phyloP scores from a whole-genome alignment of 2,113 vertebrate genomes.

The Dasyprocta punctata region DNA sequence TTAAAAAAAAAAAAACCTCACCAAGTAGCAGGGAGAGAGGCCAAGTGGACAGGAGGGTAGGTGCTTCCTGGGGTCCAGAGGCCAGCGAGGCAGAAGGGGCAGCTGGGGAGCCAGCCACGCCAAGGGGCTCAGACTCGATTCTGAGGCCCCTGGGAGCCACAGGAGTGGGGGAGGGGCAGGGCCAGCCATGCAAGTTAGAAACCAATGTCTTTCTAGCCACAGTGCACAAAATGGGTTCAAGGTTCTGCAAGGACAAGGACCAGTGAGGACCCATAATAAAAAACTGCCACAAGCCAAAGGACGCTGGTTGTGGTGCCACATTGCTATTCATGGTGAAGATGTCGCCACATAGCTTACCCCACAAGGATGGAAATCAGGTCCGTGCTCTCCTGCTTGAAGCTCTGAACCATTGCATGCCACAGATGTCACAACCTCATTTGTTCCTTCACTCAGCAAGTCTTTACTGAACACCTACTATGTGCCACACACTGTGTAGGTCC shows the following conservation, averaged over 20 bases:
- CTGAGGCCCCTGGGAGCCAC: neutral
- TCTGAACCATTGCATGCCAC: neutral
- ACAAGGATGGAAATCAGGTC: neutral
- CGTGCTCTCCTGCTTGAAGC: neutral
- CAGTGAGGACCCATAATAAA: neutral
- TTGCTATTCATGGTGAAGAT: neutral
- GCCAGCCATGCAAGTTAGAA: neutral
- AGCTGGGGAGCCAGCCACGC: neutral
- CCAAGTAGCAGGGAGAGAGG: neutral
- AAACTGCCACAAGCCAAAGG: neutral
- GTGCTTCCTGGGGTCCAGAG: neutral
- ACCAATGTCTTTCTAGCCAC: neutral
- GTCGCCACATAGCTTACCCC: neutral
- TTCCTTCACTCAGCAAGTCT: neutral
- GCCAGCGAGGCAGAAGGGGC: neutral
- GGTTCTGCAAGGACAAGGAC: neutral
- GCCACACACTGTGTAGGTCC: neutral
- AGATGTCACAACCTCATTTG: neutral
- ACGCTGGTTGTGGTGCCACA: neutral
- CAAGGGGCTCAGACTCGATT: neutral
- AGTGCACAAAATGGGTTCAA: neutral
- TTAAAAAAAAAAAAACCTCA: neutral
- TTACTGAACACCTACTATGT: neutral
- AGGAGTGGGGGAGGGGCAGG: neutral
- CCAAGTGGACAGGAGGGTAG: neutral